Evolutionary conservation across 2,888 invertebrate species (phyloP), one percentile per base, ranked within the genome.

Genomic region (Pseudococcus viburni): DNA sequence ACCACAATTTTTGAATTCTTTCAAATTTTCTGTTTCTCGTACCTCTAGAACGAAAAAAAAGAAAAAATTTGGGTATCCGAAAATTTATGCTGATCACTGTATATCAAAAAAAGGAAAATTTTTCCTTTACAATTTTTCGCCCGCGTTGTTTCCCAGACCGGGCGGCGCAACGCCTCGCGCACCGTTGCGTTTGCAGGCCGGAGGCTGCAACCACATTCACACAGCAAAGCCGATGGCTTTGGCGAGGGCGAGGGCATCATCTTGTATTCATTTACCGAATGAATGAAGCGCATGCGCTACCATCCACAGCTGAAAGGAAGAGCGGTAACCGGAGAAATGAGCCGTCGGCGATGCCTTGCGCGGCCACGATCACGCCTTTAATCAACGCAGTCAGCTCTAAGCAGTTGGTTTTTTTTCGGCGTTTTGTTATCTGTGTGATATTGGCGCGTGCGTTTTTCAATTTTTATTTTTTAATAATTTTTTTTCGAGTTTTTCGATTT

Each of bases 311-410:
- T 33, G 33, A 59, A 85, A 85, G 85, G 85, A 85, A 85, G 26
- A 33, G 26, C 26, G 26, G 26, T 33, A 33, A 33, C 26, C 26
- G 26, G 85, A 85, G 85, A 59, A 39, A 85, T 59, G 59, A 55
- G 85, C 85, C 85, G 85, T 33, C 59, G 85, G 85, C 85, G 85
- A 85, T 85, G 85, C 85, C 84, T 39, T 59, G 85, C 77, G 85
- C 85, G 64, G 59, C 85, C 59, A 59, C 85, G 55, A 85, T 85
- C 85, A 85, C 59, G 85, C 85, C n/a, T n/a, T 55, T 85, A 85
- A 85, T 59, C 51, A n/a, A 51, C 85, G n/a, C 85, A 59, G 85
- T 85, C 59, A 39, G 85, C 85, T 85, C 17, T 17, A 85, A 85
- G 85, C 85, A 85, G 85, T 85, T 59, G 85, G 59, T 85, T 26